A percentile compares a stretch with the other conserved stretches of the same genome.
phyloP scores from a whole-genome alignment of 2,888 invertebrate species.

The Tipula helvola region DNA sequence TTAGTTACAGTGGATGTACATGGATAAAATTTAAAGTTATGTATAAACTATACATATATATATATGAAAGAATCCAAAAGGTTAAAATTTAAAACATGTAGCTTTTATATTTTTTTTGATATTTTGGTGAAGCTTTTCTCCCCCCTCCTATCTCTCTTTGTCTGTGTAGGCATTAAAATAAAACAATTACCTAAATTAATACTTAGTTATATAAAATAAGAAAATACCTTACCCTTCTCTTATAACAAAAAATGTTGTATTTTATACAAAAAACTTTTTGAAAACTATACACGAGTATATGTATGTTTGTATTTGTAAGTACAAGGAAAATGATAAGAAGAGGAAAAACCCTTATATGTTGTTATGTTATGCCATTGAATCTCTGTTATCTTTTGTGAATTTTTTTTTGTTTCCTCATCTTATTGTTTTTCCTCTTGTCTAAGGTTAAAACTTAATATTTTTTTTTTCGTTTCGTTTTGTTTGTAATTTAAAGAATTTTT shows the following conservation, averaged over 20 bases:
- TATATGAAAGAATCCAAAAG: not conserved
- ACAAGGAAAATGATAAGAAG: not conserved
- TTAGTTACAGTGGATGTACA: not conserved
- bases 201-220: not conserved
- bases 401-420: not conserved
- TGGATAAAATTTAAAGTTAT: not conserved
- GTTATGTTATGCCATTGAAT: not conserved
- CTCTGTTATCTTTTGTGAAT: not conserved
- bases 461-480: not conserved
- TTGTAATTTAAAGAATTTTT: not conserved
- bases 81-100: not conserved
- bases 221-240: not conserved
- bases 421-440: not conserved
- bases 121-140: not conserved
- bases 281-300: not conserved
- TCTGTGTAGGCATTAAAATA: not conserved
- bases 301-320: not conserved
- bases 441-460: not conserved
- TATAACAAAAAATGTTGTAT: not conserved
- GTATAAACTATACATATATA: not conserved
- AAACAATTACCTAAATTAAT: conserved; percentile 4
- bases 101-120: not conserved
- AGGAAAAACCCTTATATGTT: not conserved
- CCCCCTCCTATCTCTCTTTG: not conserved
- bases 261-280: not conserved